Evolutionary conservation across 2,797 vertebrate genomes (phyloP).

Genomic region (Rousettus madagascariensis): DNA sequence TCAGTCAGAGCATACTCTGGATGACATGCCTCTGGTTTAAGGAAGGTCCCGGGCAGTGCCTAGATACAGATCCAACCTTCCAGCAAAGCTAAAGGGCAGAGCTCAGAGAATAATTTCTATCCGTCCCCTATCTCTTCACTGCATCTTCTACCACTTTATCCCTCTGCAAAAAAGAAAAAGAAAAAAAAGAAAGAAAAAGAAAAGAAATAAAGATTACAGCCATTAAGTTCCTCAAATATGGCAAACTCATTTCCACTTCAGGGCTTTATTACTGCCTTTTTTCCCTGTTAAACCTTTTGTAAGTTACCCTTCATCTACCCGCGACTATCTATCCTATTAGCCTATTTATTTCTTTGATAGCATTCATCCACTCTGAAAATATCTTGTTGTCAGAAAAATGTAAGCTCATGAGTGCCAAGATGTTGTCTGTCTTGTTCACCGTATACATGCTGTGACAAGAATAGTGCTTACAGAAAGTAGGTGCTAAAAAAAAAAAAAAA

Average conservation of each 20-base stretch:
- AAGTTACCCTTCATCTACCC: neutral
- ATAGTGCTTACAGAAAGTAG: neutral
- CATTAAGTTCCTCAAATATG: neutral
- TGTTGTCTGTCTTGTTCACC: slow-evolving; percentile 21
- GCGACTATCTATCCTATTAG: neutral
- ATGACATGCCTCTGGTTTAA: neutral
- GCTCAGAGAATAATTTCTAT: neutral
- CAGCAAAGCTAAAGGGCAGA: neutral
- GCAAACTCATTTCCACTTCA: neutral
- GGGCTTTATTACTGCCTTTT: neutral
- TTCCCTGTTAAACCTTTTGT: neutral
- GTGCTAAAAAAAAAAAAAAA: neutral
- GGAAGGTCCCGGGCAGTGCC: neutral
- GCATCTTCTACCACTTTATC: neutral
- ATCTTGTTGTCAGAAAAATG: neutral
- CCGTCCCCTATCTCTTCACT: neutral
- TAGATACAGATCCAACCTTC: neutral
- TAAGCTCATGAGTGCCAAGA: neutral
- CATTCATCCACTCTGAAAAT: neutral
- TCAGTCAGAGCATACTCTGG: neutral
- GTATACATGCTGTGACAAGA: neutral
- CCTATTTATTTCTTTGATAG: slow-evolving; percentile 24
- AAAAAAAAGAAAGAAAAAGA: neutral
- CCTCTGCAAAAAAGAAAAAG: neutral
- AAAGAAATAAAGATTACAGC: no score